Evolutionary conservation across 2,888 invertebrate genomes (phyloP), one percentile per base, ranked within the genome.

Genomic region (Drosophila cognata): DNA sequence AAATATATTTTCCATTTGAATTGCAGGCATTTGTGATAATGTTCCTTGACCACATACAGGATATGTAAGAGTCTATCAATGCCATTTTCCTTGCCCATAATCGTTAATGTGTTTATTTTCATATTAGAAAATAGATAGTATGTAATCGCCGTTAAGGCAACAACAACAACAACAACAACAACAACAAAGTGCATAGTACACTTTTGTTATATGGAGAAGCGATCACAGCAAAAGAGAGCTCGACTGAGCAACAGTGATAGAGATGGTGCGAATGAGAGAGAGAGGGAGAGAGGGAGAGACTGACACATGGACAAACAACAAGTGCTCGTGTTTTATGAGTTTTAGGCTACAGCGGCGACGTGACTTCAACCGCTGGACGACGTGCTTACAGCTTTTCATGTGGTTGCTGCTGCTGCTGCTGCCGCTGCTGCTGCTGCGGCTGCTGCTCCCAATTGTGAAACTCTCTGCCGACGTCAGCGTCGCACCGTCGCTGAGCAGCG

Each of bases 91-190:
- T 38, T 48, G 25, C n/a, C n/a, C 28, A 51, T 81, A 81, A 73
- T 74, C 81, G 77, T 57, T 77, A 78, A 77, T 81, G 77, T 79
- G 77, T 79, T 88, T 79, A 71, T 77, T 82, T 79, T 75, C 72
- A 56, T 80, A 70, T 73, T 74, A 73, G 74, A 78, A 78, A 84
- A 88, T 85, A 84, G 84, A 84, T 84, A 88, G 83, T 84, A 77
- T 68, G 38, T 67, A 77, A 51, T 68, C 68, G 65, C 52, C 59
- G 53, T 57, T 58, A 50, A 63, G 62, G 13, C 58, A 50, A 53
- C 48, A 53, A 36, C 25, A 73, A 58, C 29, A 73, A 57, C 46
- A 51, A 43, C 46, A 52, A 50, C 35, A 5, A 11, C 43, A 43
- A 65, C 52, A 53, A 57, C 50, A 61, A 18, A 84, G 89, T 87